Percentiles rank a stretch among this genome's conserved stretches.
Conservation (phyloP, 2,113 vertebrate genomes). For the Albula glossodonta region DNA sequence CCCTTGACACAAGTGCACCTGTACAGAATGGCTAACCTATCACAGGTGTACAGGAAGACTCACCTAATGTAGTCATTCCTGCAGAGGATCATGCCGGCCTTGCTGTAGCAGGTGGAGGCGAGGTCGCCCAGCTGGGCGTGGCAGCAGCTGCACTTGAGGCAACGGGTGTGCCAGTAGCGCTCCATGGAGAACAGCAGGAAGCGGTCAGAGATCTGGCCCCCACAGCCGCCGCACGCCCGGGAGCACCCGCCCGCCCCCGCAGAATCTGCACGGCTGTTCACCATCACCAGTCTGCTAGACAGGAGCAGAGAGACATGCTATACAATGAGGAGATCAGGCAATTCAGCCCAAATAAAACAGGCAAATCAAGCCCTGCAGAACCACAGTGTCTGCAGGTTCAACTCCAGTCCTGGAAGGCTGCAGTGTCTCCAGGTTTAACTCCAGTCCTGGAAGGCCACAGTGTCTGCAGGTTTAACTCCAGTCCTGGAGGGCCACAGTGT, state of each 20-base stretch:
- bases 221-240: conserved; percentile 71
- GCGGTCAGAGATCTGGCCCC: conserved; percentile 71
- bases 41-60: neutral
- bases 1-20: too few species aligned
- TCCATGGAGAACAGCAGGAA: conserved; percentile 82
- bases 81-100: conserved; percentile 80
- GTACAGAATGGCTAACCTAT: too few species aligned
- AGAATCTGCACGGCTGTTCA: conserved; percentile 71
- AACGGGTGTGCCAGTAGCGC: conserved; percentile 77
- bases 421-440: too few species aligned
- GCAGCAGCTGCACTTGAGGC: conserved; percentile 79
- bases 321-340: neutral
- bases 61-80: conserved; percentile 79
- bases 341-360: too few species aligned
- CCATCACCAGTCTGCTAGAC: conserved; percentile 61
- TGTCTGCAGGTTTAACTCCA: too few species aligned
- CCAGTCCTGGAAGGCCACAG: too few species aligned
- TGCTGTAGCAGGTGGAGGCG: conserved; percentile 79
- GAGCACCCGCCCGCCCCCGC: conserved; percentile 49
- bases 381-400: too few species aligned
- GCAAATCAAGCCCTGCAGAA: too few species aligned
- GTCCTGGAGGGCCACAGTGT: too few species aligned
- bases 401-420: too few species aligned
- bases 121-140: conserved; percentile 77
- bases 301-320: neutral